phyloP scores from a whole-genome alignment of 2,888 invertebrate genomes.

The Timema podura region DNA sequence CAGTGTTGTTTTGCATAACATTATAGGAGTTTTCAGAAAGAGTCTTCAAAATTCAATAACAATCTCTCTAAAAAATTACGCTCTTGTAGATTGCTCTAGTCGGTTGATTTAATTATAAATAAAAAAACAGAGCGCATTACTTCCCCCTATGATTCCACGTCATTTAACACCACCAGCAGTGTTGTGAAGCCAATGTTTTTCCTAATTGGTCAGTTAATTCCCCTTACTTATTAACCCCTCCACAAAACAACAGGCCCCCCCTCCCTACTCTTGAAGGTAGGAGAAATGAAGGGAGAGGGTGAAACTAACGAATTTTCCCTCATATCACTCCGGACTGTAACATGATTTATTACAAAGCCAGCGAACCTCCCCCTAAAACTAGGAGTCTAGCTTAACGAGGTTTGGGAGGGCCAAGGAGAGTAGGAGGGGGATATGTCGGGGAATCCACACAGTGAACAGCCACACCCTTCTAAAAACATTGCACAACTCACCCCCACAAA shows the following conservation, averaged over 20 bases:
- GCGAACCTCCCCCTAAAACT: neutral
- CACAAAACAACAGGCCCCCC: neutral
- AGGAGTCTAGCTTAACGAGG: slow-evolving; percentile 3
- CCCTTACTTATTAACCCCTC: slow-evolving; percentile 14
- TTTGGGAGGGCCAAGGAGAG: neutral
- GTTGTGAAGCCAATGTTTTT: neutral
- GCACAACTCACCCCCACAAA: neutral
- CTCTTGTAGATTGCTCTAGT: no score
- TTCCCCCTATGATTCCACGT: no score
- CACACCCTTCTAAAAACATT: neutral
- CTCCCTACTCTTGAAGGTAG: neutral
- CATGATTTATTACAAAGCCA: slow-evolving; percentile 11
- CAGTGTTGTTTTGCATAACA: no score
- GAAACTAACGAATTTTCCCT: slow-evolving; percentile 6
- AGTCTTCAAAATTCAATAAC: no score
- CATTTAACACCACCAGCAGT: no score
- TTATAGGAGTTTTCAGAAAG: no score
- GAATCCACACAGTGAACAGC: neutral
- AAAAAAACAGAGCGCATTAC: no score
- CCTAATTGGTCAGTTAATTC: slow-evolving; percentile 15
- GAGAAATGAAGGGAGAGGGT: no score
- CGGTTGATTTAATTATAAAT: no score
- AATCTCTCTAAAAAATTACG: no score
- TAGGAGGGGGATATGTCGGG: no score
- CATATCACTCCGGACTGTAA: slow-evolving; percentile 10